Evolutionary conservation across 1,140 invertebrate genomes (phyloP).

Genomic region (Monomorium pharaonis): DNA sequence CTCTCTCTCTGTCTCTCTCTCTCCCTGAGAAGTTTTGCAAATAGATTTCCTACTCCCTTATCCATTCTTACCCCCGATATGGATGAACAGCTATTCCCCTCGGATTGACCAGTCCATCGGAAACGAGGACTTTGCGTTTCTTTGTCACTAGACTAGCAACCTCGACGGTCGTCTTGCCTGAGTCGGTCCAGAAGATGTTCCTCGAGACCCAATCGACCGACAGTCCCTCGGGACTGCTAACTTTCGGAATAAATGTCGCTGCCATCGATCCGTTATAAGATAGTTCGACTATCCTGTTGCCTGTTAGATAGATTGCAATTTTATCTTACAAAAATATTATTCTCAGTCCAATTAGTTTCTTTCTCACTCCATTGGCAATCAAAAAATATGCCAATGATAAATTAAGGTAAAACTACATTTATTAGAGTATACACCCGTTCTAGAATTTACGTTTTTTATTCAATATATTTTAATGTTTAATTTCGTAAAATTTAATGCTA

Average conservation of each 20-base stretch:
- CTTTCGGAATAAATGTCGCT: conserved; percentile 86
- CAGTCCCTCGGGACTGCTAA: conserved; percentile 96
- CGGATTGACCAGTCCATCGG: conserved; percentile 93
- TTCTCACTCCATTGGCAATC: not conserved
- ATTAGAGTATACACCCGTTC: not conserved
- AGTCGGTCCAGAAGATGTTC: conserved; percentile 99
- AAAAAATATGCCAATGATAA: not conserved
- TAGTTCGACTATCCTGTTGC: conserved; percentile 79
- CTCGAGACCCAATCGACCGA: conserved; percentile 96
- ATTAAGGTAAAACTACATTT: not conserved
- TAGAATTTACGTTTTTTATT: not conserved
- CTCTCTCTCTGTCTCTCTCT: no score
- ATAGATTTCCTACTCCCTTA: conserved; percentile 3
- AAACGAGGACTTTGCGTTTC: conserved; percentile 91
- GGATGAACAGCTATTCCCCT: conserved; percentile 98
- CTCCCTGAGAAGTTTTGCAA: conserved; percentile 23
- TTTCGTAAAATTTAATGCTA: not conserved
- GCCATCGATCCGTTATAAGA: conserved; percentile 80
- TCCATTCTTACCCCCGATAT: conserved; percentile 89
- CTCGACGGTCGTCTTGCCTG: conserved; percentile 94
- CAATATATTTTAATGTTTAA: not conserved
- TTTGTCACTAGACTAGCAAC: conserved; percentile 94
- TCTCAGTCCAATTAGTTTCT: not conserved
- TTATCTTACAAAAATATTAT: conserved; percentile 8
- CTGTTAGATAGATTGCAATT: conserved; percentile 70